Percentiles rank a stretch among this genome's conserved stretches.
These are phyloP conservation scores for Lynx canadensis DNA, from an alignment of 2,113 vertebrate species.

Conservation along the genomic window DNA sequence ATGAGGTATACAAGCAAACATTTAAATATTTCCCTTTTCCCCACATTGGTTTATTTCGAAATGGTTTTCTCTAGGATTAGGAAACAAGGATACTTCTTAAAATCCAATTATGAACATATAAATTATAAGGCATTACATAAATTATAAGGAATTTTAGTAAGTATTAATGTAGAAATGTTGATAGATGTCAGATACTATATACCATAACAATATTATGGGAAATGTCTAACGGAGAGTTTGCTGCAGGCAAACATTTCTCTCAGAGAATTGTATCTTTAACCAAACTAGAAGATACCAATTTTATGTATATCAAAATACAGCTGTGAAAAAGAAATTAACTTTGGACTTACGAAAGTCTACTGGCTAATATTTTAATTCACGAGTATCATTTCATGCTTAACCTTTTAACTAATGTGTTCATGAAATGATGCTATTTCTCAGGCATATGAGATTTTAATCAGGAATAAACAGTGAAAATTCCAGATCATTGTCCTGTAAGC, in stretches of 20 bases:
- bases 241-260: not conserved
- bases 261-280: not conserved
- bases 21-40: not conserved
- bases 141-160: conserved; percentile 22
- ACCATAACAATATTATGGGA: not conserved
- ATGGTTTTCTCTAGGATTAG: conserved; percentile 10
- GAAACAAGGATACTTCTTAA: not conserved
- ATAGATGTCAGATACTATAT: not conserved
- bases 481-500: not conserved
- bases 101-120: conserved; percentile 18
- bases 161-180: conserved; percentile 1
- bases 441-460: conserved; percentile 4
- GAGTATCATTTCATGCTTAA: not conserved
- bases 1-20: not conserved
- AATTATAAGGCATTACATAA: conserved; percentile 19
- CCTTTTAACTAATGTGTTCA: not conserved
- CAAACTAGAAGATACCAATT: not conserved
- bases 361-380: not conserved
- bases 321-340: conserved; percentile 17
- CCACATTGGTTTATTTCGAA: not conserved
- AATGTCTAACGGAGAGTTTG: not conserved
- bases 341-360: not conserved
- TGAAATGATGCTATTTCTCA: not conserved
- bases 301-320: not conserved
- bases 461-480: not conserved